Evolutionary conservation across 1,140 invertebrate species (phyloP).

Genomic region (Rhagoletis zephyria): DNA sequence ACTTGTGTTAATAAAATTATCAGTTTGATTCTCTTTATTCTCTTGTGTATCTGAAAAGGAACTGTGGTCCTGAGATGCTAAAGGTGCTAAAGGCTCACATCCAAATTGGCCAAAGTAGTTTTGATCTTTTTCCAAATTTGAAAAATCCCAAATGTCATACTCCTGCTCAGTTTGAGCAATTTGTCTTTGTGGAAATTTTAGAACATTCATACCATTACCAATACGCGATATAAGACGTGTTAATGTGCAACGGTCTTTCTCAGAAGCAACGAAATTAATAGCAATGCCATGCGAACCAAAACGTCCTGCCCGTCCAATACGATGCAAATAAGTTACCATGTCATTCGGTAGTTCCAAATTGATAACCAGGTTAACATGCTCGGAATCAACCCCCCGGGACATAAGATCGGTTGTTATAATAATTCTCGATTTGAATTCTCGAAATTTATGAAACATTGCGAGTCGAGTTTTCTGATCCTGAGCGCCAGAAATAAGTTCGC

Average conservation of each 20-base stretch:
- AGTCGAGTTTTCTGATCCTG: conserved; percentile 86
- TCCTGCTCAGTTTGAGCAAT: not conserved
- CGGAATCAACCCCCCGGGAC: conserved; percentile 90
- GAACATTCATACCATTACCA: conserved; percentile 74
- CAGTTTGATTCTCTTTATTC: conserved; percentile 53
- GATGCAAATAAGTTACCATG: conserved; percentile 92
- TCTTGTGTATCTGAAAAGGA: conserved; percentile 42
- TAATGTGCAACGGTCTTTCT: conserved; percentile 77
- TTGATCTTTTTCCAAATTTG: conserved; percentile 59
- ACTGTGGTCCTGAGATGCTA: conserved; percentile 55
- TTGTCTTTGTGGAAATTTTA: conserved; percentile 71
- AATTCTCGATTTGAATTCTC: conserved; percentile 85
- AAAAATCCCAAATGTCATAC: conserved; percentile 61
- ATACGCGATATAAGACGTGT: conserved; percentile 75
- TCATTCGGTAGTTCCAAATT: conserved; percentile 91
- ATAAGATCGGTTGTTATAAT: conserved; percentile 93
- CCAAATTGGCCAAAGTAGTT: conserved; percentile 52
- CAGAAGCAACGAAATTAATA: conserved; percentile 79
- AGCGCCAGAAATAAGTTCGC: conserved; percentile 81
- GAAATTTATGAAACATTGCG: conserved; percentile 83
- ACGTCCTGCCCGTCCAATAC: conserved; percentile 94
- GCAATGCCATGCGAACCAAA: conserved; percentile 86
- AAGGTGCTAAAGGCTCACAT: conserved; percentile 32
- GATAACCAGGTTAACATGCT: conserved; percentile 93
- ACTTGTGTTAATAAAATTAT: conserved; percentile 26